Percentiles rank a stretch among this genome's conserved stretches.
Evolutionary conservation across 2,888 invertebrate species (phyloP).

Genomic region (Mythimna ferrago): DNA sequence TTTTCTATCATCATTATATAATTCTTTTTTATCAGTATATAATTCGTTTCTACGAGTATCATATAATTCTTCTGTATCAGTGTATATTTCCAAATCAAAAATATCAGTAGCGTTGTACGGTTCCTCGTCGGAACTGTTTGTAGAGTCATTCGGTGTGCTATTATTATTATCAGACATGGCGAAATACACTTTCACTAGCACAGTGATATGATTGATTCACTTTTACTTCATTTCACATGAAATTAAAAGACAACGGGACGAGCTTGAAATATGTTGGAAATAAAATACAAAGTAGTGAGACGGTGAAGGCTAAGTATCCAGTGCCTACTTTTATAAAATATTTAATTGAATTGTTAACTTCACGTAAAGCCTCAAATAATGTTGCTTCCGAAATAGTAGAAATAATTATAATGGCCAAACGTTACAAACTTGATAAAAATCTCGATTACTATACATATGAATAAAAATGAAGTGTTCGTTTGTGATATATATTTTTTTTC

Average conservation of each 20-base stretch:
- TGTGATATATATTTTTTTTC: too few species aligned
- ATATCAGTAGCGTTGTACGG: background rate
- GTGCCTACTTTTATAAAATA: too few species aligned
- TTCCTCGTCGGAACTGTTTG: background rate
- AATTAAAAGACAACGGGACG: too few species aligned
- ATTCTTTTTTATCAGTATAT: background rate
- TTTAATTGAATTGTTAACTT: too few species aligned
- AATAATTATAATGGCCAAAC: too few species aligned
- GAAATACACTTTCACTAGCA: background rate
- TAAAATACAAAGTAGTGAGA: too few species aligned
- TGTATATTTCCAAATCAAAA: too few species aligned
- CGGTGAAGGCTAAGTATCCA: too few species aligned
- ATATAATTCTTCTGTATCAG: background rate
- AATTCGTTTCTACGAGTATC: too few species aligned
- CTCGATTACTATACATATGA: too few species aligned
- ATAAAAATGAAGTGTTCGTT: too few species aligned
- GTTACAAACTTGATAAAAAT: background rate
- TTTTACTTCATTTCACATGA: background rate
- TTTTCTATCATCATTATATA: background rate
- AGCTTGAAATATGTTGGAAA: too few species aligned
- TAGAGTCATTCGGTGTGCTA: background rate
- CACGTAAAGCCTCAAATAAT: background rate
- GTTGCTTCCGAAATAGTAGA: background rate
- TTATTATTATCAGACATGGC: constrained; percentile 9
- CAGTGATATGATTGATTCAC: background rate